Percentiles rank a stretch among this genome's conserved stretches.
phyloP scores from a whole-genome alignment of 2,888 invertebrate genomes.

The Drosophila cognata region DNA sequence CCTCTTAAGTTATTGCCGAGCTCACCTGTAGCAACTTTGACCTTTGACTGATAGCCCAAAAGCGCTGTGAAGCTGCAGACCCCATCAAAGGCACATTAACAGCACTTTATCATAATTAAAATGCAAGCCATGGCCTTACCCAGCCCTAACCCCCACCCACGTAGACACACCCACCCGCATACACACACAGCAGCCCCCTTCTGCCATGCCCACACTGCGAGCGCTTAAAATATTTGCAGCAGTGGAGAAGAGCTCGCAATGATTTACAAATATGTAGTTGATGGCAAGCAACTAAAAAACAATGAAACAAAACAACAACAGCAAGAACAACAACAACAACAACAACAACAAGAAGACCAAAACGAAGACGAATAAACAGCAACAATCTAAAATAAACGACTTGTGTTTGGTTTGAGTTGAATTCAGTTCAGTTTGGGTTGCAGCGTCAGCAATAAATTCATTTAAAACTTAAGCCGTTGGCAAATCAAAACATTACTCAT shows the following conservation, averaged over 20 bases:
- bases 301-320: conserved; percentile 2
- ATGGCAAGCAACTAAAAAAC: conserved; percentile 3
- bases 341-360: not conserved
- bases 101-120: conserved; percentile 57
- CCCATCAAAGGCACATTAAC: conserved; percentile 51
- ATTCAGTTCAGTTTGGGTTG: conserved; percentile 22
- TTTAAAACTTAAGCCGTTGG: conserved; percentile 72
- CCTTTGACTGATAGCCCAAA: conserved; percentile 11
- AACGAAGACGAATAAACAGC: not conserved
- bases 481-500: conserved; percentile 78
- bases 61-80: conserved; percentile 1
- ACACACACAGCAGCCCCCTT: conserved; percentile 1
- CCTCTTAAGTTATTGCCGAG: not conserved
- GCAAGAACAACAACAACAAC: not conserved
- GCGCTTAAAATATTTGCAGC: conserved; percentile 42
- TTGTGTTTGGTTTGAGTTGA: conserved; percentile 27
- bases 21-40: conserved; percentile 5
- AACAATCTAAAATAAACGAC: conserved; percentile 31
- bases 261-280: conserved; percentile 39
- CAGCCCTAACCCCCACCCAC: not conserved
- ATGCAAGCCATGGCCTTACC: conserved; percentile 34
- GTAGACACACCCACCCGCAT: not conserved
- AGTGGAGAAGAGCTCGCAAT: conserved; percentile 25
- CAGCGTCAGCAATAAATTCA: conserved; percentile 63
- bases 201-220: conserved; percentile 31